Base-by-base conservation (phyloP, 2,888 invertebrate genomes). In the Eupithecia dodoneata region DNA sequence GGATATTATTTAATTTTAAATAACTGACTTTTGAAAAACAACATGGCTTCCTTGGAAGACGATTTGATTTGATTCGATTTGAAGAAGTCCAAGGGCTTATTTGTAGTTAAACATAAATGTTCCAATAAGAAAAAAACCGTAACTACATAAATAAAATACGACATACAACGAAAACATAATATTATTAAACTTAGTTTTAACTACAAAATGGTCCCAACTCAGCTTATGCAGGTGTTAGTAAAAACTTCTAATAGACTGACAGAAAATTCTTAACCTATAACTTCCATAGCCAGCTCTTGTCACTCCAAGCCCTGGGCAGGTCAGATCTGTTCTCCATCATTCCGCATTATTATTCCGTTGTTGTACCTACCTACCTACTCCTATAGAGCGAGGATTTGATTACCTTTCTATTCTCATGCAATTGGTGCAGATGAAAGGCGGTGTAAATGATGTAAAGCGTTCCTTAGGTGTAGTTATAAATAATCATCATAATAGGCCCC, bases 351-450 rank as follows among this genome's bases (percentile, higher is more conserved):
- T 79, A 80, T 81, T 81, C 77, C 73, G 77, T 79, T 77, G 78
- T 80, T 44, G 72, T 79, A 78, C 76, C 76, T 67, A 67, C 67
- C 47, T 30, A 70, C 10, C 18, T 7, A 2, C 12, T n/a, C 3
- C 18, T 52, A 18, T 73, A 72, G 71, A 71, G 82, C 85, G 85
- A 87, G 84, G 83, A 85, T 86, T 87, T 87, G 84, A 89, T 88
- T 87, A 86, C 87, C 89, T 90, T 89, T 90, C 89, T 86, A 88
- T 89, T 89, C 84, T 84, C 87, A 83, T 83, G 85, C 85, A 85
- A 86, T 87, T 83, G 83, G 85, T 85, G 83, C 76, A 85, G 86
- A 87, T 86, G 85, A 87, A 87, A 87, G 86, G 84, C 79, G 77
- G 76, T 77, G 72, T 76, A 81, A 75, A 75, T 52, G 42, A 70